Conservation (phyloP, 1,140 invertebrate genomes). For the Ephestia elutella region DNA sequence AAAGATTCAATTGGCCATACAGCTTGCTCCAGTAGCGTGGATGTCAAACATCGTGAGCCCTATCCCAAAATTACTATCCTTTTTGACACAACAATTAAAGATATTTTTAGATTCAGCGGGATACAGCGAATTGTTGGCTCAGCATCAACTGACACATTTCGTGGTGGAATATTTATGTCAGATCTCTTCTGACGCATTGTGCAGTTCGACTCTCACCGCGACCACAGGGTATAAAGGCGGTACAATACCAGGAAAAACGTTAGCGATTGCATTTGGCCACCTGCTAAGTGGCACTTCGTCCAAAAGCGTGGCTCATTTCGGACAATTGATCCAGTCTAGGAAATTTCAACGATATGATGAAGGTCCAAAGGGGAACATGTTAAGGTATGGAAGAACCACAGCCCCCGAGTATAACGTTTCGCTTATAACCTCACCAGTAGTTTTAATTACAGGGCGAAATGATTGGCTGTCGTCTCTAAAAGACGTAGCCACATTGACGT, state of each 20-base stretch:
- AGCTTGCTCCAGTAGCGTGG: constrained; percentile 78
- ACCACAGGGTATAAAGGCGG: constrained; percentile 37
- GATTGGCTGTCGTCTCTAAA: constrained; percentile 76
- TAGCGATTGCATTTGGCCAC: constrained; percentile 42
- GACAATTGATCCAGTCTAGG: constrained; percentile 52
- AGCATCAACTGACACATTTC: constrained; percentile 37
- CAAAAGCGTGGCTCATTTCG: constrained; percentile 51
- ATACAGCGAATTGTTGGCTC: constrained; percentile 39
- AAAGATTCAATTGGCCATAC: constrained; percentile 75
- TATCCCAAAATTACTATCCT: constrained; percentile 29
- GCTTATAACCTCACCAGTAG: constrained; percentile 75
- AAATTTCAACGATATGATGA: constrained; percentile 72
- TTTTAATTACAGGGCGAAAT: constrained; percentile 76
- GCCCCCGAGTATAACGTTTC: constrained; percentile 76
- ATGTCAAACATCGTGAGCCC: constrained; percentile 44
- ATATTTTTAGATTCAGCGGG: constrained; percentile 33
- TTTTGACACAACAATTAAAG: constrained; percentile 24
- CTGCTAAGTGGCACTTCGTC: constrained; percentile 38
- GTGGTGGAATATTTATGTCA: constrained; percentile 46
- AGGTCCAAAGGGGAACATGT: constrained; percentile 69
- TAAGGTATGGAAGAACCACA: constrained; percentile 66
- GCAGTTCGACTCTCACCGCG: constrained; percentile 31
- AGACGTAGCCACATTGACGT: constrained; percentile 74
- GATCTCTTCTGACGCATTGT: constrained; percentile 33
- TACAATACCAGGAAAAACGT: constrained; percentile 32